Conservation (phyloP, 2,797 vertebrate genomes). For the Lutjanus argentimaculatus region DNA sequence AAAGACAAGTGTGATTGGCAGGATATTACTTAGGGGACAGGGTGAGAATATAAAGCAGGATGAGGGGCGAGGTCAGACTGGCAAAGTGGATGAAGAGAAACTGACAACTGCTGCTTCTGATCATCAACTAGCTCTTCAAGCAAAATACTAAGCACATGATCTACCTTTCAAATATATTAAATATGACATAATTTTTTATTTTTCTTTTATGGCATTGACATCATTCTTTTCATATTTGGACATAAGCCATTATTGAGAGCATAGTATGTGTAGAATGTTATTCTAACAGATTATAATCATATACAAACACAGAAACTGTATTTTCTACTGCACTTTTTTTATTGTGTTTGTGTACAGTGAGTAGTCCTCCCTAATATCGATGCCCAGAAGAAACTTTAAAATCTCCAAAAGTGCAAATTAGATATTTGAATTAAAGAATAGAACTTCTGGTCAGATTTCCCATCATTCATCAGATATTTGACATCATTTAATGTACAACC, state of each 20-base stretch:
- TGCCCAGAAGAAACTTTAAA: constrained; percentile 54
- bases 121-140: constrained; percentile 67
- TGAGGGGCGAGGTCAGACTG: constrained; percentile 11
- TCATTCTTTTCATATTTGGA: constrained; percentile 81
- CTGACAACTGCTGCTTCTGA: constrained; percentile 70
- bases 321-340: constrained; percentile 85
- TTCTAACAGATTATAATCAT: constrained; percentile 74
- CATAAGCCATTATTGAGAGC: constrained; percentile 78
- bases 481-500: constrained; percentile 24
- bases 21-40: constrained; percentile 28
- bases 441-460: constrained; percentile 26
- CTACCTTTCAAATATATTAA: constrained; percentile 79
- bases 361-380: constrained; percentile 48
- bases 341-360: constrained; percentile 74
- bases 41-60: constrained; percentile 41
- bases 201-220: constrained; percentile 72
- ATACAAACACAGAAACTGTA: constrained; percentile 81
- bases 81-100: constrained; percentile 34
- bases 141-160: constrained; percentile 83
- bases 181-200: constrained; percentile 68
- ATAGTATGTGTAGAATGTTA: constrained; percentile 79
- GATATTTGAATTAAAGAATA: constrained; percentile 19
- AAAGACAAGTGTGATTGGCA: constrained; percentile 38
- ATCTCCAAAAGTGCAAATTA: constrained; percentile 48
- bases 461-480: constrained; percentile 39